Evolutionary conservation across 2,888 invertebrate species (phyloP).

Genomic region (Galeopsomyia nigrocyanea): DNA sequence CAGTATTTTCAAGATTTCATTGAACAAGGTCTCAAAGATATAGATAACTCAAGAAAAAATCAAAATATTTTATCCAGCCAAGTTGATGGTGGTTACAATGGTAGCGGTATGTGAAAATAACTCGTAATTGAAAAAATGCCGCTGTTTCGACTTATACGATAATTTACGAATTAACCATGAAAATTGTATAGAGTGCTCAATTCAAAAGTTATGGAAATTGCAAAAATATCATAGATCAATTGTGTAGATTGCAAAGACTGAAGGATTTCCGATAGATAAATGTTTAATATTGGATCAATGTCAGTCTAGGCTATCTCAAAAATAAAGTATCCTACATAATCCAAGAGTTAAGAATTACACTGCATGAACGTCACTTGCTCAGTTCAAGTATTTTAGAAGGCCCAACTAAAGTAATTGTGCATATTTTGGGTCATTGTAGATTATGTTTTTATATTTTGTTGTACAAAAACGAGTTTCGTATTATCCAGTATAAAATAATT

Average conservation of each 20-base stretch:
- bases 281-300: slow-evolving; percentile 58
- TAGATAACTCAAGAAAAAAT: slow-evolving; percentile 69
- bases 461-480: slow-evolving; percentile 37
- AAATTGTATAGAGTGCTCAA: slow-evolving; percentile 17
- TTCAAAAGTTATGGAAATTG: slow-evolving; percentile 53
- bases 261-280: slow-evolving; percentile 61
- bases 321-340: slow-evolving; percentile 52
- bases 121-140: background rate
- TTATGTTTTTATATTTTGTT: slow-evolving; percentile 43
- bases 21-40: slow-evolving; percentile 79
- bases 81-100: slow-evolving; percentile 31
- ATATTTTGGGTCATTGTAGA: slow-evolving; percentile 44
- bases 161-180: too few relatives aligned
- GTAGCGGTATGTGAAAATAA: slow-evolving; percentile 25
- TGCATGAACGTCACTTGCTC: slow-evolving; percentile 30
- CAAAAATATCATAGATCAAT: slow-evolving; percentile 63
- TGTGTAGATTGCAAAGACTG: slow-evolving; percentile 64
- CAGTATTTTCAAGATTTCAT: slow-evolving; percentile 91
- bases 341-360: slow-evolving; percentile 40
- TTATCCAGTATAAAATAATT: slow-evolving; percentile 35
- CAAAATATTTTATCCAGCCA: slow-evolving; percentile 55
- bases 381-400: slow-evolving; percentile 29
- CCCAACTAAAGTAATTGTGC: slow-evolving; percentile 45
- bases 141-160: too few relatives aligned
- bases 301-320: slow-evolving; percentile 50